phyloP scores from a whole-genome alignment of 2,113 vertebrate species.

The Myanophis thanlyinensis region DNA sequence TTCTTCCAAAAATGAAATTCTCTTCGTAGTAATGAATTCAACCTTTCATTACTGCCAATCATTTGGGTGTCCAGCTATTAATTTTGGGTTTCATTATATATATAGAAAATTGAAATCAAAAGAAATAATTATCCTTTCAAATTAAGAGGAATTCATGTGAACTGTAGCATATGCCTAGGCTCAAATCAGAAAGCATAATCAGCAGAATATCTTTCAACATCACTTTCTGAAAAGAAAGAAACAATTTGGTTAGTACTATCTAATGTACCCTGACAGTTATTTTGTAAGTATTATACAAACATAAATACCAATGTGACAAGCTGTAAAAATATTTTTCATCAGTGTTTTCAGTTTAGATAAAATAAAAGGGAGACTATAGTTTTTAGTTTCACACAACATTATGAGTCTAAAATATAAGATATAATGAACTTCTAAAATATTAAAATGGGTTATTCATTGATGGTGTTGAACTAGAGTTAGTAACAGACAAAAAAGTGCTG shows the following conservation, averaged over 20 bases:
- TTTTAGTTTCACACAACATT: slow-evolving; percentile 36
- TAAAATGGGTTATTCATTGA: slow-evolving; percentile 7
- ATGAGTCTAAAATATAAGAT: background rate
- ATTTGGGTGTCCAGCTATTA: slow-evolving; percentile 12
- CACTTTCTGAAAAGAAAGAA: slow-evolving; percentile 35
- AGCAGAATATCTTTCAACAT: slow-evolving; percentile 54
- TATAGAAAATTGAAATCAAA: slow-evolving; percentile 32
- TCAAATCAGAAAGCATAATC: slow-evolving; percentile 40
- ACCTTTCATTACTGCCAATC: background rate
- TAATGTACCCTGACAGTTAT: slow-evolving; percentile 39
- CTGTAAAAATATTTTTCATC: slow-evolving; percentile 3
- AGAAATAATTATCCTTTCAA: slow-evolving; percentile 39
- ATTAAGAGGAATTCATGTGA: slow-evolving; percentile 24
- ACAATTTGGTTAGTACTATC: slow-evolving; percentile 44
- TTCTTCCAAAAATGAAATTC: background rate
- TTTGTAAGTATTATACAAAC: slow-evolving; percentile 56
- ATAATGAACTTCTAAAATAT: slow-evolving; percentile 34
- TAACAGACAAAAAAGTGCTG: background rate
- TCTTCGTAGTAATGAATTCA: background rate
- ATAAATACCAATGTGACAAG: slow-evolving; percentile 33
- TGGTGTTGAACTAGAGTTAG: background rate
- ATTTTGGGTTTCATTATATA: slow-evolving; percentile 3
- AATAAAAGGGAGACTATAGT: slow-evolving; percentile 19
- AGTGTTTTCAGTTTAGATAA: slow-evolving; percentile 41
- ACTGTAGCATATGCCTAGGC: background rate